phyloP scores from a whole-genome alignment of 2,113 vertebrate genomes.

The Scortum barcoo region DNA sequence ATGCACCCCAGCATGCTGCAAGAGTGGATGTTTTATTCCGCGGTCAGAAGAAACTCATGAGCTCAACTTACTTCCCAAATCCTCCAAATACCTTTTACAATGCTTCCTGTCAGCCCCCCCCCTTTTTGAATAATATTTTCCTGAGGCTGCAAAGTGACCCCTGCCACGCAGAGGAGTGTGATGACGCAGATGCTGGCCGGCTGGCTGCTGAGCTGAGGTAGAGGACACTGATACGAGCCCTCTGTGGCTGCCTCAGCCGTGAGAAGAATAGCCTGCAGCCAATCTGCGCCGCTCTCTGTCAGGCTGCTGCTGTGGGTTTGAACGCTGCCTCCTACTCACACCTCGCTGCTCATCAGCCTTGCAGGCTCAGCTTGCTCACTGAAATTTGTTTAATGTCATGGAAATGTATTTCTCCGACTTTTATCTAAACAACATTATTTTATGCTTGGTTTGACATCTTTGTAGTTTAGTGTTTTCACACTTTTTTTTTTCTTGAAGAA shows the following conservation, averaged over 20 bases:
- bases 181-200: conserved; percentile 74
- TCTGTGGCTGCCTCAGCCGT: conserved; percentile 62
- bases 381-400: conserved; percentile 24
- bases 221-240: conserved; percentile 66
- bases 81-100: conserved; percentile 32
- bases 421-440: not conserved
- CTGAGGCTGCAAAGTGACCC: conserved; percentile 63
- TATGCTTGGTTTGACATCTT: not conserved
- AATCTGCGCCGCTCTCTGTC: conserved; percentile 42
- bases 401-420: conserved; percentile 15
- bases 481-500: not conserved
- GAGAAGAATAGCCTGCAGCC: conserved; percentile 75
- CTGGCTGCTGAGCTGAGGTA: conserved; percentile 58
- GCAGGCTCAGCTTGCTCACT: conserved; percentile 1
- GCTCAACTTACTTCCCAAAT: conserved; percentile 31
- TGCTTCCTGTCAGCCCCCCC: conserved; percentile 5
- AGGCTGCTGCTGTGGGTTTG: conserved; percentile 36
- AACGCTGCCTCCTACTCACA: conserved; percentile 50
- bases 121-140: conserved; percentile 56
- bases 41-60: conserved; percentile 34
- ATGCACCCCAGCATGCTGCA: conserved; percentile 11
- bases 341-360: conserved; percentile 17
- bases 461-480: not conserved
- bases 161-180: conserved; percentile 56
- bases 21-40: conserved; percentile 27